Base-by-base conservation (phyloP, 53 echinoderm and acorn worm species). In the Henricia sp. region DNA sequence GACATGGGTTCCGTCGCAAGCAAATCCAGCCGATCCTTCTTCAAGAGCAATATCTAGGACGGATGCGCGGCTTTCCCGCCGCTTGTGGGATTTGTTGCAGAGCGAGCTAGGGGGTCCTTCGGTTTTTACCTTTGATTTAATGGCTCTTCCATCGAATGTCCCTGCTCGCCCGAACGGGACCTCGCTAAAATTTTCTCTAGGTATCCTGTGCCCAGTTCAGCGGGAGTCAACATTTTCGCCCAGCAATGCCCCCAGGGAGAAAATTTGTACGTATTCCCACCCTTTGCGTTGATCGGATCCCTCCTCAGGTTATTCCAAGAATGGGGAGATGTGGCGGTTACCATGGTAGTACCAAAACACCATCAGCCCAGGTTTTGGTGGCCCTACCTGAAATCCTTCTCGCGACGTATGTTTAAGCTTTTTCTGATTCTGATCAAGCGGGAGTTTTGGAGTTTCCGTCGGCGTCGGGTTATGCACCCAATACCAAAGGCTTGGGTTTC, bases 191-290 rank as follows among this genome's bases (percentile, higher is more conserved):
- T 70, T 70, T 70, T 70, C 28, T 70, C 70, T 3, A 48, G 70
- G 68, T 68, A n/a, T 40, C 68, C 68, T 12, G 68, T 68, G 3
- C 68, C 68, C n/a, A n/a, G n/a, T n/a, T n/a, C n/a, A n/a, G n/a
- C n/a, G n/a, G n/a, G n/a, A n/a, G n/a, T n/a, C n/a, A n/a, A n/a
- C n/a, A n/a, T n/a, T n/a, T n/a, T n/a, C n/a, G n/a, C n/a, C n/a
- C n/a, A n/a, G n/a, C n/a, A n/a, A n/a, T n/a, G n/a, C n/a, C n/a
- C n/a, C n/a, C n/a, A n/a, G n/a, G n/a, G n/a, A n/a, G n/a, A n/a
- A n/a, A n/a, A n/a, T n/a, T n/a, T n/a, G n/a, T n/a, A n/a, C n/a
- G n/a, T n/a, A n/a, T n/a, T n/a, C n/a, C n/a, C n/a, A n/a, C n/a
- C n/a, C n/a, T n/a, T n/a, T n/a, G n/a, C n/a, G n/a, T n/a, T n/a